These are phyloP conservation scores for Mormyrus lacerda DNA, from an alignment of 2,113 vertebrate species.

Conservation along the genomic window DNA sequence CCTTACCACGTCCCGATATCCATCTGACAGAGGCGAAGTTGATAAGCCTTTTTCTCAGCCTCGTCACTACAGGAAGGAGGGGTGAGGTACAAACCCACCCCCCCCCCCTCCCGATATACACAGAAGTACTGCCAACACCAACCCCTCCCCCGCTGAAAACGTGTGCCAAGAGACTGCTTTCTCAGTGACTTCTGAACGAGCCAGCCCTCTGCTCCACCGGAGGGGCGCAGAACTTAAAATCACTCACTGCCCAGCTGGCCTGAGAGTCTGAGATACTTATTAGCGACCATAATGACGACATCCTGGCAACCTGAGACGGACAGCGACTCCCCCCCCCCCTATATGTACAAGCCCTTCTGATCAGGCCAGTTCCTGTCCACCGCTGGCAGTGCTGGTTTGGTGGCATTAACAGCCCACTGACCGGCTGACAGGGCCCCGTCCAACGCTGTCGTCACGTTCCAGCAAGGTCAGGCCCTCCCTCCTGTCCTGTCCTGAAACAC, in stretches of 20 bases:
- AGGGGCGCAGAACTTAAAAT: not conserved
- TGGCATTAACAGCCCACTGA: constrained; percentile 46
- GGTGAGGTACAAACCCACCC: not conserved
- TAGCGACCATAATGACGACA: not conserved
- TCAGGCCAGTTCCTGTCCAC: constrained; percentile 64
- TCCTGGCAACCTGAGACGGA: not conserved
- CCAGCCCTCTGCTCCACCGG: not conserved
- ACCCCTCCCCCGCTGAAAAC: not conserved
- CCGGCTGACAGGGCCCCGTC: not conserved
- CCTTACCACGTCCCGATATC: not conserved
- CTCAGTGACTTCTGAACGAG: not conserved
- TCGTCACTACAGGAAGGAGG: not conserved
- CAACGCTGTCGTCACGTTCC: constrained; percentile 25
- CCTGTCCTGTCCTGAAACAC: constrained; percentile 18
- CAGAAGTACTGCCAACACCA: not conserved
- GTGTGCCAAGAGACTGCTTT: not conserved
- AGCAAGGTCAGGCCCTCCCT: constrained; percentile 32
- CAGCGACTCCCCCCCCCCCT: constrained; percentile 21
- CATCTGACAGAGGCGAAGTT: not conserved
- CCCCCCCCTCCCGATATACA: not conserved
- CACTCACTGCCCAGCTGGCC: not conserved
- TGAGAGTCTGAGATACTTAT: not conserved
- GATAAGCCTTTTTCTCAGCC: not conserved
- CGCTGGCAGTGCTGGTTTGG: constrained; percentile 56
- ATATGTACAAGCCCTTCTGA: constrained; percentile 46